phyloP scores from a whole-genome alignment of 2,888 invertebrate genomes.

The Macrophya annulata region DNA sequence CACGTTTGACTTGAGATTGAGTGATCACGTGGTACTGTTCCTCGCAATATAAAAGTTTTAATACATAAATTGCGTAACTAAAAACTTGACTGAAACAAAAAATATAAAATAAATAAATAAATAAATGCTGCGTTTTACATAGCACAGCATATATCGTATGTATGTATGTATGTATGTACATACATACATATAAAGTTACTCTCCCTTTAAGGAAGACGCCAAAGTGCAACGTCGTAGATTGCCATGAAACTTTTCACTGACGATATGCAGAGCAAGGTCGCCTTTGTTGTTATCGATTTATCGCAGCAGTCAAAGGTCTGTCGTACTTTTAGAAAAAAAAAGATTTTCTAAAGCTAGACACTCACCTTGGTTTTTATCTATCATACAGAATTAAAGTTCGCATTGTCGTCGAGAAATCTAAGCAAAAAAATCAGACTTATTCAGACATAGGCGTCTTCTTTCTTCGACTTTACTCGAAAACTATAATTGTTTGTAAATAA shows the following conservation, averaged over 20 bases:
- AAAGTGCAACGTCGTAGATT: background rate
- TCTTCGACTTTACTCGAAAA: too few species aligned
- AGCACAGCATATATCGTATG: too few species aligned
- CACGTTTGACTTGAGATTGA: conserved; percentile 16
- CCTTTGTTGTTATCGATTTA: background rate
- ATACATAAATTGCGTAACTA: background rate
- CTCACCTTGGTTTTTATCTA: background rate
- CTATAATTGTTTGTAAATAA: background rate
- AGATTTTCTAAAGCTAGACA: background rate
- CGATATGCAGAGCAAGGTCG: background rate
- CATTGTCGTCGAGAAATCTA: background rate
- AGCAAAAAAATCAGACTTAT: background rate
- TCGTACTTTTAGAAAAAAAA: background rate
- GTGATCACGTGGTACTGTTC: conserved; percentile 12
- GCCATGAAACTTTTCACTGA: background rate
- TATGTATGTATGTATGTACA: too few species aligned
- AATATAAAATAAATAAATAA: background rate
- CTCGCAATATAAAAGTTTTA: background rate
- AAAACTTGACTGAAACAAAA: background rate
- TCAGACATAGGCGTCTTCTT: background rate
- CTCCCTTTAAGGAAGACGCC: background rate
- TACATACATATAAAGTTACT: too few species aligned
- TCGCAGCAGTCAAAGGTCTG: background rate
- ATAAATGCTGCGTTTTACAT: background rate
- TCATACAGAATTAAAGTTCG: too few species aligned